Evolutionary conservation across 2,797 vertebrate species (phyloP).

Genomic region (Pipistrellus kuhlii): DNA sequence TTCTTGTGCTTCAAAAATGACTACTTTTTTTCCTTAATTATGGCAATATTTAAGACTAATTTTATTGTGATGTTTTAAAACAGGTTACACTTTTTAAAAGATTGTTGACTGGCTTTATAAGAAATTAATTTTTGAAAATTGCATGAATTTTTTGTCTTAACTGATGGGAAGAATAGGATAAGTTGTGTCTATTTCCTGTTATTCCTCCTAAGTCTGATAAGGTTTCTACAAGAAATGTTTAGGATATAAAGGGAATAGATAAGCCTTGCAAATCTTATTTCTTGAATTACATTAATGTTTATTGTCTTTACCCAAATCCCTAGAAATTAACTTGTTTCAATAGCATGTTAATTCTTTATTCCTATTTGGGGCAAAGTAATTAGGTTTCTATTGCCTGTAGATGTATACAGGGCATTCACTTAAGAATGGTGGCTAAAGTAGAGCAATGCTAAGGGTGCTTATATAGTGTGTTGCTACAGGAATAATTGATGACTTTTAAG

Average conservation of each 20-base stretch:
- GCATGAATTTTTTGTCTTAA: slow-evolving; percentile 51
- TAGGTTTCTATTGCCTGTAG: background rate
- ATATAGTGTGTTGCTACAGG: slow-evolving; percentile 48
- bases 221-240: background rate
- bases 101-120: slow-evolving; percentile 48
- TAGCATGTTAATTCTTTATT: slow-evolving; percentile 65
- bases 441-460: background rate
- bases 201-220: background rate
- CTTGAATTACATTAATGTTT: slow-evolving; percentile 45
- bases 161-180: background rate
- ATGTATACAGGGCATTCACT: background rate
- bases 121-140: slow-evolving; percentile 41
- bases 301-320: slow-evolving; percentile 30
- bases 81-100: slow-evolving; percentile 51
- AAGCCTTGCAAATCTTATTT: background rate
- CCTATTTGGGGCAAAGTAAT: slow-evolving; percentile 70
- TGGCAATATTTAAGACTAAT: slow-evolving; percentile 55
- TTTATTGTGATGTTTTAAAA: slow-evolving; percentile 65
- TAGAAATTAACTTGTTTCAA: slow-evolving; percentile 23
- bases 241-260: background rate
- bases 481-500: slow-evolving; percentile 77
- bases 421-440: slow-evolving; percentile 62
- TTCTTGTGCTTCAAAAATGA: slow-evolving; percentile 45
- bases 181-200: slow-evolving; percentile 6
- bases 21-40: slow-evolving; percentile 55